phyloP scores from a whole-genome alignment of 2,888 invertebrate genomes.

The Dicyrtoma fusca region DNA sequence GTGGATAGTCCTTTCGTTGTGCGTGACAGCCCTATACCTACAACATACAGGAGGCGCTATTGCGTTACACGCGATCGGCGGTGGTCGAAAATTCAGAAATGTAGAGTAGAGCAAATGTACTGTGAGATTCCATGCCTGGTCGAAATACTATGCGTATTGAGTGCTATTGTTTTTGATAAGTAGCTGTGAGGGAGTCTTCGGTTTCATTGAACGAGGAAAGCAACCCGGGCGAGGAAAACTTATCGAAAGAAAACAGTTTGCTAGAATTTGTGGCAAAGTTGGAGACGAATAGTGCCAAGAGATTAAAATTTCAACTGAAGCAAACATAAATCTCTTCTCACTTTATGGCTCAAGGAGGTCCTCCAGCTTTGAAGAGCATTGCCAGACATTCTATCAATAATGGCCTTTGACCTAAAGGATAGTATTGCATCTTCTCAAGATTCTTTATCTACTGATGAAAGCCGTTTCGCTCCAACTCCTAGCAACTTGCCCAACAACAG shows the following conservation, averaged over 20 bases:
- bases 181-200: too few relatives aligned
- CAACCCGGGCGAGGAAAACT: constrained; percentile 70
- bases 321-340: constrained; percentile 92
- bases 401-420: neutral
- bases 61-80: too few relatives aligned
- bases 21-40: too few relatives aligned
- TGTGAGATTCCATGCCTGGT: too few relatives aligned
- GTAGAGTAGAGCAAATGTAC: too few relatives aligned
- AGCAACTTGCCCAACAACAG: neutral
- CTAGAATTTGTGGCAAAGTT: constrained; percentile 42
- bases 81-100: too few relatives aligned
- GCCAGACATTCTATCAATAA: too few relatives aligned
- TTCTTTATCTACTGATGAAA: constrained; percentile 1
- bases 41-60: too few relatives aligned
- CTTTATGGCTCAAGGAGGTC: constrained; percentile 36
- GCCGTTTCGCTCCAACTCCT: neutral
- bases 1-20: too few relatives aligned
- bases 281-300: constrained; percentile 85
- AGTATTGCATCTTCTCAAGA: neutral
- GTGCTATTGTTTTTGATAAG: too few relatives aligned
- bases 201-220: too few relatives aligned
- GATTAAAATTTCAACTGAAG: constrained; percentile 94
- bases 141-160: too few relatives aligned
- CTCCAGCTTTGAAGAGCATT: neutral
- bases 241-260: constrained; percentile 56